Conservation (phyloP, 2,888 invertebrate species). For the Rhagium mordax region DNA sequence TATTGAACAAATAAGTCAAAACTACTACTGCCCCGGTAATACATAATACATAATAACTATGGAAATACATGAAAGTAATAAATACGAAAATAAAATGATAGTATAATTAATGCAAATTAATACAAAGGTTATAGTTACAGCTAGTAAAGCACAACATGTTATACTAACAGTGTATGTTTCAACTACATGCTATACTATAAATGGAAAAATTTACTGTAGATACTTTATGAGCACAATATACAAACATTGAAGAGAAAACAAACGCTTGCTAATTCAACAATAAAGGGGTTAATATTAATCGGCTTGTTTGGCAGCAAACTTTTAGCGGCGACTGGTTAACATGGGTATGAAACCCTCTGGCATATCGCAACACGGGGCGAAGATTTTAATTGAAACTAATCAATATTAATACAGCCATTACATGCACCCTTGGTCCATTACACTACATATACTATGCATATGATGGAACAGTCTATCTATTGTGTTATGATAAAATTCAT, state of each 20-base stretch:
- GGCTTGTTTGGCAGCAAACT: slow-evolving; percentile 64
- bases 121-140: too few relatives aligned
- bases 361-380: slow-evolving; percentile 53
- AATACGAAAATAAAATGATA: too few relatives aligned
- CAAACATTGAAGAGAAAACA: slow-evolving; percentile 28
- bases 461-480: slow-evolving; percentile 17
- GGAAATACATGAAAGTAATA: too few relatives aligned
- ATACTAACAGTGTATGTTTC: too few relatives aligned
- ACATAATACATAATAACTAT: too few relatives aligned
- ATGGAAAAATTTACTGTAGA: slow-evolving; percentile 3
- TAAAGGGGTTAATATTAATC: slow-evolving; percentile 65
- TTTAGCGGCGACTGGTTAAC: slow-evolving; percentile 58
- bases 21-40: too few relatives aligned
- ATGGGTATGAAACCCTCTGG: slow-evolving; percentile 50
- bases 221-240: slow-evolving; percentile 14
- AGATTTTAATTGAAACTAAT: slow-evolving; percentile 68
- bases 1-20: too few relatives aligned
- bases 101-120: too few relatives aligned
- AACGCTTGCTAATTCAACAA: slow-evolving; percentile 51
- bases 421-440: slow-evolving; percentile 56
- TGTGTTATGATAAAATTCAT: slow-evolving; percentile 13
- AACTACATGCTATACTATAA: too few relatives aligned
- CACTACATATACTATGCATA: slow-evolving; percentile 47
- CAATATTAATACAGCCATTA: slow-evolving; percentile 67
- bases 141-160: too few relatives aligned